Conservation (phyloP, 1,140 invertebrate genomes). For the Drosophila albomicans region DNA sequence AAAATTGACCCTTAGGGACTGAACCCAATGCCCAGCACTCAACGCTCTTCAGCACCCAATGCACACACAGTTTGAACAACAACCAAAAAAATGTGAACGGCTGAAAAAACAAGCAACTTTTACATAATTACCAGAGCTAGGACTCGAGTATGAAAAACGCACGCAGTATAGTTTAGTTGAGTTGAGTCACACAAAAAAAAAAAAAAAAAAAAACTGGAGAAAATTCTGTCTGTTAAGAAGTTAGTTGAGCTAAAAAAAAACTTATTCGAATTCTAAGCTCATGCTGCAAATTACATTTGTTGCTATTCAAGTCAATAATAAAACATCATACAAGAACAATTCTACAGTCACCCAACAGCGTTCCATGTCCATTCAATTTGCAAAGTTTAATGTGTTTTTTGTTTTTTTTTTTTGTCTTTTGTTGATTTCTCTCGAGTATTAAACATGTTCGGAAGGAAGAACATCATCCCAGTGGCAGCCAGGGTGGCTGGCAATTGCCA, state of each 20-base stretch:
- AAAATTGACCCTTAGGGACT: slow-evolving; percentile 79
- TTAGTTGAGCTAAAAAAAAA: slow-evolving; percentile 30
- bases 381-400: slow-evolving; percentile 57
- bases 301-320: slow-evolving; percentile 57
- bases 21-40: slow-evolving; percentile 19
- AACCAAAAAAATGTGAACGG: slow-evolving; percentile 41
- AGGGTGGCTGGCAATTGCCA: slow-evolving; percentile 24
- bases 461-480: background rate
- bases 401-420: slow-evolving; percentile 12
- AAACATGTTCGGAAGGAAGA: slow-evolving; percentile 2
- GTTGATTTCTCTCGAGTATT: slow-evolving; percentile 73
- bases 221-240: background rate
- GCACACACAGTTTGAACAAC: slow-evolving; percentile 2
- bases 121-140: slow-evolving; percentile 60
- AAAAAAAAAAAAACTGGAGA: slow-evolving; percentile 62
- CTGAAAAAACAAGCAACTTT: slow-evolving; percentile 46
- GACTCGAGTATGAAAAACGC: background rate
- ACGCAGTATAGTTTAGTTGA: too few relatives aligned
- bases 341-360: background rate
- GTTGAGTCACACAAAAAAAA: slow-evolving; percentile 35
- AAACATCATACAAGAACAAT: slow-evolving; percentile 20
- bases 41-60: background rate
- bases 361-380: slow-evolving; percentile 65
- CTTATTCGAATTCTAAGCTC: slow-evolving; percentile 32
- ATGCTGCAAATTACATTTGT: slow-evolving; percentile 69